Evolutionary conservation across 1,140 invertebrate species (phyloP).

Genomic region (Pachyrhynchus sulphureomaculatus): DNA sequence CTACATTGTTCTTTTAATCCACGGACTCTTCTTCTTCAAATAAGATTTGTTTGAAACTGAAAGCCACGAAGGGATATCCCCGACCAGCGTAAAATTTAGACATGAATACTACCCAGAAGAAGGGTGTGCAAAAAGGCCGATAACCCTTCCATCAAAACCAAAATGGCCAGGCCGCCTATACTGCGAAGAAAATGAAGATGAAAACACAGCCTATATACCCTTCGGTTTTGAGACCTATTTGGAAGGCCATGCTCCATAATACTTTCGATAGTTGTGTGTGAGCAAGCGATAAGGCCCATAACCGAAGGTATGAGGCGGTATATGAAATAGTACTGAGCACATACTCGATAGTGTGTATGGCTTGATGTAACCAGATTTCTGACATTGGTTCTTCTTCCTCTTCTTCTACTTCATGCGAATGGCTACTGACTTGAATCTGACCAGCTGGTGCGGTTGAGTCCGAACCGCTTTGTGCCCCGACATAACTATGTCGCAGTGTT

Average conservation of each 20-base stretch:
- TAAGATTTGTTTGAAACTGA: slow-evolving; percentile 87
- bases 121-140: slow-evolving; percentile 84
- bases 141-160: slow-evolving; percentile 91
- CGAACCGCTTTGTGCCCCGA: slow-evolving; percentile 24
- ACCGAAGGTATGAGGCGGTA: slow-evolving; percentile 92
- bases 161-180: slow-evolving; percentile 84
- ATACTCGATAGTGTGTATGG: slow-evolving; percentile 96
- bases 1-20: too few relatives aligned
- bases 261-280: slow-evolving; percentile 93
- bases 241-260: slow-evolving; percentile 84
- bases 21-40: slow-evolving; percentile 56
- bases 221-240: slow-evolving; percentile 63
- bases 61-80: slow-evolving; percentile 89
- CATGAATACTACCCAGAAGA: slow-evolving; percentile 95
- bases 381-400: slow-evolving; percentile 74
- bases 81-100: slow-evolving; percentile 93
- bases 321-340: slow-evolving; percentile 94
- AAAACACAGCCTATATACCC: slow-evolving; percentile 63
- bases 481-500: too few relatives aligned
- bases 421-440: background rate
- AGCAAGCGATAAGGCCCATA: slow-evolving; percentile 94
- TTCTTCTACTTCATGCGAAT: slow-evolving; percentile 54
- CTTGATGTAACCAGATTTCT: slow-evolving; percentile 89
- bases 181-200: slow-evolving; percentile 77
- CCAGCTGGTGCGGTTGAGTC: background rate